Evolutionary conservation across 2,113 vertebrate species (phyloP).

Genomic region (Loxodonta africana): DNA sequence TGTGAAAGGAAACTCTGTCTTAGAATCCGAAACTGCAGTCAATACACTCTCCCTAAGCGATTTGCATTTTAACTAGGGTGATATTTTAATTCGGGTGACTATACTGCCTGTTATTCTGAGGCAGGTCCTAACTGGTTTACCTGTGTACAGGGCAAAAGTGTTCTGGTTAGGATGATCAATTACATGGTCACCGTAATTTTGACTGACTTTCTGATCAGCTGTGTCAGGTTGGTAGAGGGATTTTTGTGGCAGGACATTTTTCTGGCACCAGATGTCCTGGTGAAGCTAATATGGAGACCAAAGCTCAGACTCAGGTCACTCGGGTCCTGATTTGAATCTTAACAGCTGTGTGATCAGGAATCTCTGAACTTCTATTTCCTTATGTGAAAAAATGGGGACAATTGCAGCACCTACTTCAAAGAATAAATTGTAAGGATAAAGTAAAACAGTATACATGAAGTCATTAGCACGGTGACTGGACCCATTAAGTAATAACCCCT

Average conservation of each 20-base stretch:
- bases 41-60: background rate
- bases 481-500: background rate
- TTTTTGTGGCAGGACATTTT: background rate
- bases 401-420: background rate
- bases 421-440: background rate
- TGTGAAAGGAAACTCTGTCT: background rate
- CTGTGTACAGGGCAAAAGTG: background rate
- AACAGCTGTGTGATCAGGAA: slow-evolving; percentile 82
- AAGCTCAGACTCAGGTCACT: background rate
- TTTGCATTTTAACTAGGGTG: background rate
- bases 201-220: slow-evolving; percentile 16
- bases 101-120: background rate
- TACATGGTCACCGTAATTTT: background rate
- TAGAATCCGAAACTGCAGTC: background rate
- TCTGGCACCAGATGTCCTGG: background rate
- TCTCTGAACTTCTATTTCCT: background rate
- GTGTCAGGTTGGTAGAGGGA: background rate
- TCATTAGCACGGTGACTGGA: background rate
- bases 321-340: slow-evolving; percentile 42
- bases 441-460: background rate
- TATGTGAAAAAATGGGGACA: slow-evolving; percentile 1
- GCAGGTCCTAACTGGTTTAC: background rate
- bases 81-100: background rate
- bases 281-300: background rate
- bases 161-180: background rate